Conservation (phyloP, 1,140 invertebrate species). For the Zaprionus taronus region DNA sequence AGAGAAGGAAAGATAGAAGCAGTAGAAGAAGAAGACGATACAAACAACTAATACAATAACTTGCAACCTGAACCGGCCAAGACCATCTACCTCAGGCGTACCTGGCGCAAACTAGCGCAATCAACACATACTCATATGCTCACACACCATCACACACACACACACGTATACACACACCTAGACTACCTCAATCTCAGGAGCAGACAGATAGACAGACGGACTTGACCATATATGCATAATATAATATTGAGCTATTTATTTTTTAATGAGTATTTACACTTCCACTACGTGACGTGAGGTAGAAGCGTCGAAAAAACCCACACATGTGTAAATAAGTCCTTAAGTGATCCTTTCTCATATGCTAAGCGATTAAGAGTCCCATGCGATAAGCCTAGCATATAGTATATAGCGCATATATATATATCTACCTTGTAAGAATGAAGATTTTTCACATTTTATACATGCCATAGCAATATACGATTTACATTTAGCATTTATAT, state of each 20-base stretch:
- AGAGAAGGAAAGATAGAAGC: neutral
- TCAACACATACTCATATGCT: constrained; percentile 27
- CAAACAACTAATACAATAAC: constrained; percentile 7
- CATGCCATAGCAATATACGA: constrained; percentile 73
- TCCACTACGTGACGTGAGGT: constrained; percentile 65
- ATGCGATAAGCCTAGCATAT: constrained; percentile 48
- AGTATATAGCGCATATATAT: constrained; percentile 35
- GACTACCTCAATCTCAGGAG: constrained; percentile 37
- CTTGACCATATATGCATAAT: constrained; percentile 66
- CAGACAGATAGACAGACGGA: constrained; percentile 14
- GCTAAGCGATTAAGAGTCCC: constrained; percentile 78
- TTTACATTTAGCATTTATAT: constrained; percentile 42
- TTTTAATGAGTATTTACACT: constrained; percentile 77
- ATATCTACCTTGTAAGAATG: constrained; percentile 23
- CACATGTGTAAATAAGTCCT: constrained; percentile 78
- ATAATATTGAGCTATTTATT: constrained; percentile 80
- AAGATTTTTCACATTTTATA: constrained; percentile 71
- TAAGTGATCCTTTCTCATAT: constrained; percentile 81
- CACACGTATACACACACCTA: constrained; percentile 5
- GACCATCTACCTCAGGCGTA: constrained; percentile 73
- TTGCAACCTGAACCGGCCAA: constrained; percentile 56
- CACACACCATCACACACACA: constrained; percentile 9
- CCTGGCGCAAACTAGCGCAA: constrained; percentile 69
- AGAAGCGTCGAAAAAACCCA: constrained; percentile 53
- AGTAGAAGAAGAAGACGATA: constrained; percentile 4